These are phyloP conservation scores for Metridium senile DNA, from an alignment of 92 coral and sea anemone species.

Conservation along the genomic window DNA sequence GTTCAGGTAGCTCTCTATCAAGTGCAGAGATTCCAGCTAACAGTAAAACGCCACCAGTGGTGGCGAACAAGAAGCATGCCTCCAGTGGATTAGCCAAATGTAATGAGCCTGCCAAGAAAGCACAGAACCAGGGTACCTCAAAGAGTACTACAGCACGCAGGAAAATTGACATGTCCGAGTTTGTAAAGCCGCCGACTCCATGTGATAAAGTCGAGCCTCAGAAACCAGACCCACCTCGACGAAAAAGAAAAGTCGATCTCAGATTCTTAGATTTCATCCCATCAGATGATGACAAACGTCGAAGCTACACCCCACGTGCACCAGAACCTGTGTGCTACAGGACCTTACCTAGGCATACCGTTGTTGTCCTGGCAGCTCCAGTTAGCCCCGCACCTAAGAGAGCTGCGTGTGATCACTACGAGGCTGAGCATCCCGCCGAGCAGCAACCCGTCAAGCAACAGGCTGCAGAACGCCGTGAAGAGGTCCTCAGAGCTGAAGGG, in stretches of 20 bases:
- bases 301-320: neutral
- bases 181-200: neutral
- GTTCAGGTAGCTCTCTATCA: no score
- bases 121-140: neutral
- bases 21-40: no score
- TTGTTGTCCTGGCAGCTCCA: neutral
- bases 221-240: neutral
- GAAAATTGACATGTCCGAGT: neutral
- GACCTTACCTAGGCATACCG: neutral
- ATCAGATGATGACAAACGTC: neutral
- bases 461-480: neutral
- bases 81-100: no score
- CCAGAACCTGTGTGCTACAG: neutral
- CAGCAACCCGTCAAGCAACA: neutral
- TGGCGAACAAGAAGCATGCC: no score
- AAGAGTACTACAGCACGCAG: neutral
- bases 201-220: neutral
- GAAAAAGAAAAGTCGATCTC: neutral
- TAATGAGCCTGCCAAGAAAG: no score
- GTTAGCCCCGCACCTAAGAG: neutral
- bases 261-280: neutral
- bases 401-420: no score
- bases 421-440: no score
- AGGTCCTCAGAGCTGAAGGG: slow-evolving; percentile 15
- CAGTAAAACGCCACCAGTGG: no score